Conservation (phyloP, 2,888 invertebrate species). For the Notocelia uddmanniana region DNA sequence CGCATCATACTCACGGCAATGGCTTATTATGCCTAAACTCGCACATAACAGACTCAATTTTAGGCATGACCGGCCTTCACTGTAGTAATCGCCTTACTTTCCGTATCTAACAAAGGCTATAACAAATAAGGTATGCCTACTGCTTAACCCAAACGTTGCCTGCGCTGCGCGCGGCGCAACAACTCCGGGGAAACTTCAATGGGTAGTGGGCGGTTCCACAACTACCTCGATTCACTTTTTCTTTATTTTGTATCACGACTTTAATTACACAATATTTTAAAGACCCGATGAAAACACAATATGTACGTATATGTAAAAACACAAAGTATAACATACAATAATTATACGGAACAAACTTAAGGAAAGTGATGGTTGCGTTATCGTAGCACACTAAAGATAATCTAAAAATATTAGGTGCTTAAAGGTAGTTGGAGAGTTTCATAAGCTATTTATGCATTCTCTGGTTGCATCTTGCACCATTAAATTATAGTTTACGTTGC, state of each 20-base stretch:
- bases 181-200: too few relatives aligned
- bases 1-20: slow-evolving; percentile 2
- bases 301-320: too few relatives aligned
- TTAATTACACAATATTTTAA: too few relatives aligned
- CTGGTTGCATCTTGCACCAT: neutral
- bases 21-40: neutral
- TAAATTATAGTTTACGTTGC: neutral
- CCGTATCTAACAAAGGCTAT: neutral
- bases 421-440: neutral
- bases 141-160: too few relatives aligned
- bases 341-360: neutral
- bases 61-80: slow-evolving; percentile 26
- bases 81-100: slow-evolving; percentile 15
- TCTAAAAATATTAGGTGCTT: neutral
- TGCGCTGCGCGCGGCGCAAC: too few relatives aligned
- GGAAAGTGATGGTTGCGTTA: neutral
- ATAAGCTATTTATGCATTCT: slow-evolving; percentile 5
- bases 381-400: neutral
- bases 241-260: too few relatives aligned
- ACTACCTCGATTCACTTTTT: too few relatives aligned
- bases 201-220: too few relatives aligned
- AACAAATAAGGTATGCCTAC: too few relatives aligned
- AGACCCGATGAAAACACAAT: too few relatives aligned
- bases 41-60: slow-evolving; percentile 26
- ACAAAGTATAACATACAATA: too few relatives aligned